Evolutionary conservation across 2,888 invertebrate species (phyloP), one percentile per base, ranked within the genome.

Genomic region (Rugalucina vietnamica): DNA sequence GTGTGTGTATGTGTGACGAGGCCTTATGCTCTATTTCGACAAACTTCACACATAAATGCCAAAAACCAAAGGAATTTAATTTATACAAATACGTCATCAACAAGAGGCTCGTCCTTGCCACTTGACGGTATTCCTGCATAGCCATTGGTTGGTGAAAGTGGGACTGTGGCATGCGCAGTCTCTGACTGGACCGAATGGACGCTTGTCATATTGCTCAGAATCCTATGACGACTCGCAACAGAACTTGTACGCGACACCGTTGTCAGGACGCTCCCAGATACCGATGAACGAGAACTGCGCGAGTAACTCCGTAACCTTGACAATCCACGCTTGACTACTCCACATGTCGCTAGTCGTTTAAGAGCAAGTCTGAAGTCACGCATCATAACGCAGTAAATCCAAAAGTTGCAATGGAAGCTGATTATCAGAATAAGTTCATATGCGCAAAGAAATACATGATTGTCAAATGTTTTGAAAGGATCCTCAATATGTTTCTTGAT

Each of bases 311-410:
- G 79, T 8, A 74, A 39, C 18, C 76, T 39, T 8, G 32, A 5
- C 1, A 77, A 21, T 4, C 77, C 49, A n/a, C 70, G 57, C 24
- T 77, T 78, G 37, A 65, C 0, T 12, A 49, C 18, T 5, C 69
- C 73, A 43, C 80, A 80, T 18, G 84, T 76, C 18, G 73, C 10
- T 24, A 80, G 43, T 1, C 24, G 32, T 14, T 76, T 10, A 24
- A 84, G 50, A 18, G 76, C 71, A 10, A 69, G 54, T 1, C 86
- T 79, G 65, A 86, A 86, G 4, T 85, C 83, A n/a, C 71, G 69
- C 85, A 87, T 87, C 87, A 87, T 87, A 21, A 60, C 37, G 71
- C 85, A 87, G 54, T 87, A 87, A 12, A 87, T 82, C 87, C 85
- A 85, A 50, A 87, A 85, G 37, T 88, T 88, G 12, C 77, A 73